Conservation (phyloP, 1,140 invertebrate species). For the Drosophila sucinea region DNA sequence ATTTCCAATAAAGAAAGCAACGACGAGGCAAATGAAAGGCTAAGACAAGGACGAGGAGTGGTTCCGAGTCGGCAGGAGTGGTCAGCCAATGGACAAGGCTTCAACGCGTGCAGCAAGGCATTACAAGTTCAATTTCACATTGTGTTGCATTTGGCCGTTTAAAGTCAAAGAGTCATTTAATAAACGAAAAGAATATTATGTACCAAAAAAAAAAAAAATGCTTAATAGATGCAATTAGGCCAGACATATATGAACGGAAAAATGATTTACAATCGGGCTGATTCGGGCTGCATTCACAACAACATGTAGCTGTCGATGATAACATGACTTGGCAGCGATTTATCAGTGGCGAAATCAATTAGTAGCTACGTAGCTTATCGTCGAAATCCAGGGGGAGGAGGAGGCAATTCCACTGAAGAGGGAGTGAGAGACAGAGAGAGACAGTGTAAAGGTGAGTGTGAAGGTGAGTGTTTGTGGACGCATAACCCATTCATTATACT, state of each 20-base stretch:
- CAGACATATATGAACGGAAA: conserved; percentile 52
- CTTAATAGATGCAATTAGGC: conserved; percentile 60
- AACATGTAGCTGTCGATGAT: conserved; percentile 66
- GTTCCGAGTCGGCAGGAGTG: not conserved
- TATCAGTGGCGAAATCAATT: conserved; percentile 78
- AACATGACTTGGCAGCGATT: conserved; percentile 62
- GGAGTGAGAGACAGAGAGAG: not conserved
- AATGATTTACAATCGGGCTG: conserved; percentile 68
- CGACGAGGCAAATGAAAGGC: conserved; percentile 12
- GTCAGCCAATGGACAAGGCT: conserved; percentile 42
- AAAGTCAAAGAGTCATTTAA: conserved; percentile 4
- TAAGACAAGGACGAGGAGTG: not conserved
- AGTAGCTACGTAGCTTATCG: conserved; percentile 77
- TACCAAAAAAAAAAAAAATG: not conserved
- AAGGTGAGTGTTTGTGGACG: conserved; percentile 9
- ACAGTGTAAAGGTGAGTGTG: not conserved
- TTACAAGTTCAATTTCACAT: conserved; percentile 39
- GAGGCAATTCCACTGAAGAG: not conserved
- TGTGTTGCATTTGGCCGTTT: conserved; percentile 28
- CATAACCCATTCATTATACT: conserved; percentile 78
- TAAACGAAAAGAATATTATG: conserved; percentile 19
- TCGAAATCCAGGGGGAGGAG: not conserved
- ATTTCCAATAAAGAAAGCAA: conserved; percentile 13
- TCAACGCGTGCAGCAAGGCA: conserved; percentile 51
- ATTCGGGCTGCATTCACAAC: conserved; percentile 32